phyloP scores from a whole-genome alignment of 2,888 invertebrate genomes.

The Philhelius pedissequus region DNA sequence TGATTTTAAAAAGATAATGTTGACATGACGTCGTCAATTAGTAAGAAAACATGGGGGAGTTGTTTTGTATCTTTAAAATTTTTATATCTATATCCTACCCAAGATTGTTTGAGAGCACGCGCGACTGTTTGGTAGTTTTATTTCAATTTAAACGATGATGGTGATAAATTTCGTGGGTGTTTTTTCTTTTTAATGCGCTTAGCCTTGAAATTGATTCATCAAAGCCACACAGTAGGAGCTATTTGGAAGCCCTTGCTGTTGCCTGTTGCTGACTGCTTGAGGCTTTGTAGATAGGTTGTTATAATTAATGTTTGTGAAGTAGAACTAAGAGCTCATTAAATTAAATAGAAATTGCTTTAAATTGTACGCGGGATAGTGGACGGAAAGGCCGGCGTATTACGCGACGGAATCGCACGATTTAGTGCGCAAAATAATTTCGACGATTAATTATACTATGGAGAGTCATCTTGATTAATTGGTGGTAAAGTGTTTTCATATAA shows the following conservation, averaged over 20 bases:
- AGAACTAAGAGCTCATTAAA: conserved; percentile 62
- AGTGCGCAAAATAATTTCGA: conserved; percentile 60
- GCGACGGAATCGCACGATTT: conserved; percentile 39
- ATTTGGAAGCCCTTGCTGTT: neutral
- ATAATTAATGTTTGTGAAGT: conserved; percentile 42
- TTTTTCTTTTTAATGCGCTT: conserved; percentile 19
- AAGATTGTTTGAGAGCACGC: conserved; percentile 5
- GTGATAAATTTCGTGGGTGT: conserved; percentile 39
- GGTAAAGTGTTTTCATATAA: conserved; percentile 33
- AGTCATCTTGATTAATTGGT: conserved; percentile 65
- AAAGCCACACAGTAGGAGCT: conserved; percentile 25
- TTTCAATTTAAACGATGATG: neutral
- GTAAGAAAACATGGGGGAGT: conserved; percentile 30
- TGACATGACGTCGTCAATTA: conserved; percentile 68
- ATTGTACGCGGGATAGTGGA: conserved; percentile 19
- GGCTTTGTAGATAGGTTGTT: neutral
- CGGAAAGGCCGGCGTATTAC: too few species aligned
- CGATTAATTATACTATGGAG: conserved; percentile 57
- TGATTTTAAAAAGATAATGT: conserved; percentile 61
- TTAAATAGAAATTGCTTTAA: conserved; percentile 67
- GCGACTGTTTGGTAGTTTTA: conserved; percentile 16
- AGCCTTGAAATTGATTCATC: conserved; percentile 67
- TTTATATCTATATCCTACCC: too few species aligned
- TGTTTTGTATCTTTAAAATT: too few species aligned
- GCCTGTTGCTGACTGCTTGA: neutral